Evolutionary conservation across 2,888 invertebrate species (phyloP).

Genomic region (Hipparchia semele): DNA sequence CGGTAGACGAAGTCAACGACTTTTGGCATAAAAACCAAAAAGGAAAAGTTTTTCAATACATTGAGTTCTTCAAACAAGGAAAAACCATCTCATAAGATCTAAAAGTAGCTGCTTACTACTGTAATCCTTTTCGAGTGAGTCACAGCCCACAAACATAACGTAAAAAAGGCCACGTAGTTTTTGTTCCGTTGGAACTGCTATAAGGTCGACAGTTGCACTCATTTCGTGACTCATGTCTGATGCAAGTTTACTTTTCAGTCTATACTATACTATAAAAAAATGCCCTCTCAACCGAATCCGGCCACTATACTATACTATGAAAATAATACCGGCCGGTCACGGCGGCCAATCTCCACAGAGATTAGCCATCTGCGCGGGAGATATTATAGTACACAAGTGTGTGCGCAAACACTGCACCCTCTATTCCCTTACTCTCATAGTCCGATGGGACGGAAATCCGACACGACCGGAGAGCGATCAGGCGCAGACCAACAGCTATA

Average conservation of each 20-base stretch:
- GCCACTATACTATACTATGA: too few relatives aligned
- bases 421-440: too few relatives aligned
- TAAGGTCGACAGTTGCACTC: slow-evolving; percentile 11
- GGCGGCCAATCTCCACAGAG: too few relatives aligned
- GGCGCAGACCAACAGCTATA: too few relatives aligned
- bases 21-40: not conserved
- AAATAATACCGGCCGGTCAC: too few relatives aligned
- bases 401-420: too few relatives aligned
- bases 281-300: too few relatives aligned
- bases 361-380: too few relatives aligned
- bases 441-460: too few relatives aligned
- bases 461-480: too few relatives aligned
- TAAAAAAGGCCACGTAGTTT: slow-evolving; percentile 1
- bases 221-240: not conserved
- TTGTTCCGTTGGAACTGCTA: not conserved
- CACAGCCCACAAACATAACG: slow-evolving; percentile 1
- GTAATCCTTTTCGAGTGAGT: slow-evolving; percentile 5
- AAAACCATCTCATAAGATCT: not conserved
- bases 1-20: not conserved
- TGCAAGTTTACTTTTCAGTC: slow-evolving; percentile 10
- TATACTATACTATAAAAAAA: too few relatives aligned
- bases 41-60: not conserved
- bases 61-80: not conserved
- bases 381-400: too few relatives aligned
- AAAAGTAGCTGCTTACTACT: not conserved